Percentiles rank a stretch among this genome's conserved stretches.
Evolutionary conservation across 53 echinoderm and acorn worm genomes (phyloP).

Genomic region (Henricia sp.): DNA sequence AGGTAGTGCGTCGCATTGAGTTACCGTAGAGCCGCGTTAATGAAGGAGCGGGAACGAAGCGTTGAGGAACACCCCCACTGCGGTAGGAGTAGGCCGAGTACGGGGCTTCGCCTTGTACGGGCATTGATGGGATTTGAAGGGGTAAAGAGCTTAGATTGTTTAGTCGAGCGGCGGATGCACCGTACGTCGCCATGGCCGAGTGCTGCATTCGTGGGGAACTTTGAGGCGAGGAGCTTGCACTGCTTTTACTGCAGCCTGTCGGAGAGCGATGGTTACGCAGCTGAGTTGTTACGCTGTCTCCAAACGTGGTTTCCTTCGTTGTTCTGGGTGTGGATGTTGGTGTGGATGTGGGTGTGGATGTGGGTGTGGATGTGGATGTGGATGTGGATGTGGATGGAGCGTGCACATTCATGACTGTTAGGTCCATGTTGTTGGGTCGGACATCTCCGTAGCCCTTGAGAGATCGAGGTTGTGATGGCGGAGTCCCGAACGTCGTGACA

Average conservation of each 20-base stretch:
- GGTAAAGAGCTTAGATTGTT: conserved; percentile 62
- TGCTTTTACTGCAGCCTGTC: conserved; percentile 33
- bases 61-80: conserved; percentile 59
- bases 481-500: conserved; percentile 92
- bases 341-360: too few relatives aligned
- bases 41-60: conserved; percentile 69
- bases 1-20: conserved; percentile 88
- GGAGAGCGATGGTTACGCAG: conserved; percentile 60
- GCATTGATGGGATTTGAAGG: conserved; percentile 60
- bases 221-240: conserved; percentile 34
- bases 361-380: too few relatives aligned
- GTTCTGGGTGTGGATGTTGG: conserved; percentile 58
- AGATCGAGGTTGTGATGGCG: conserved; percentile 76
- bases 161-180: conserved; percentile 48
- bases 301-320: conserved; percentile 95
- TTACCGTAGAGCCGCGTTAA: conserved; percentile 71
- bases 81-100: conserved; percentile 43
- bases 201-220: conserved; percentile 55
- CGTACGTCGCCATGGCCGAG: conserved; percentile 50
- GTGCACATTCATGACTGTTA: conserved; percentile 85
- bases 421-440: conserved; percentile 61
- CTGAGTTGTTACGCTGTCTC: conserved; percentile 94
- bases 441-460: conserved; percentile 33
- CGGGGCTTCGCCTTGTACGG: conserved; percentile 44
- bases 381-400: too few relatives aligned